Base-by-base conservation (phyloP, 2,113 vertebrate genomes). In the Girardinichthys multiradiatus region DNA sequence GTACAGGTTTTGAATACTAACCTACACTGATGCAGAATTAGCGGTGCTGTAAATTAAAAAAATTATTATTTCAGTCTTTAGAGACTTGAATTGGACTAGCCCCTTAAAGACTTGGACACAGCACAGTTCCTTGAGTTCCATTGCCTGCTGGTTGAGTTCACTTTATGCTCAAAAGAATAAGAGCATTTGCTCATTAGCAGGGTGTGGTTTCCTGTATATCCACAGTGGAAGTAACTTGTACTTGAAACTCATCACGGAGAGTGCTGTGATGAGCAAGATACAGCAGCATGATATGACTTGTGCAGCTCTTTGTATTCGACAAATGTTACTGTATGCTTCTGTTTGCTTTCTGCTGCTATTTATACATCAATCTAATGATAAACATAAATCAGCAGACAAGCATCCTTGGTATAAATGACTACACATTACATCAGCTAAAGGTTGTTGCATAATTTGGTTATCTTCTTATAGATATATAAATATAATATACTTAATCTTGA, bases 131-230 rank as follows among this genome's bases (percentile, higher is more conserved):
- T 51, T 51, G 17, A 24, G 21, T 51, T 51, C 7, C 48, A 51
- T n/a, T 10, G 48, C 48, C 48, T 54, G 24, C 48, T 54, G 48
- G 21, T 24, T 24, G 48, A 10, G 48, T 54, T 54, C 48, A 54
- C 24, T 80, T 72, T 70, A 59, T 79, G 71, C 54, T 61, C 72
- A 14, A 69, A 69, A 10, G 68, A 48, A 28, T 64, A 26, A 1
- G 57, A 78, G 74, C 68, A 31, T 76, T 74, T 67, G 69, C 70
- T 87, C 73, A 66, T 84, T 78, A 78, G 51, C 64, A n/a, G 79
- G 79, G 85, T 76, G 85, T 70, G 81, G 83, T 82, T 87, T 87
- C 76, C 87, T 82, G 78, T 54, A 31, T 64, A 26, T 76, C 70
- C 69, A 81, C 70, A 24, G 48, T 62, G 81, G 81, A 60, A 70